Evolutionary conservation across 2,888 invertebrate species (phyloP).

Genomic region (Oegoconia quadripuncta): DNA sequence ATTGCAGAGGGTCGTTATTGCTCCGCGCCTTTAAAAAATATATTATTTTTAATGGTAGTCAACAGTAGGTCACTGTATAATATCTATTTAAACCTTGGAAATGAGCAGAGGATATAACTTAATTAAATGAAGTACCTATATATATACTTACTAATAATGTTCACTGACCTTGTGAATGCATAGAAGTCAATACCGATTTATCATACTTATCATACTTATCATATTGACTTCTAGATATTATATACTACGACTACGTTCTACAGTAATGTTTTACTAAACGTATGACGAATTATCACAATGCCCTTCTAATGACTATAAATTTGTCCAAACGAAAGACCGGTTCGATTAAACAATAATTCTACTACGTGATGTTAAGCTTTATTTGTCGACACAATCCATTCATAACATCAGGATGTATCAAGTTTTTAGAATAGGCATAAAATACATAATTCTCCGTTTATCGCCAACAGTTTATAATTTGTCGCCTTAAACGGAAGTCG

Average conservation of each 20-base stretch:
- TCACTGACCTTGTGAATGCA: no score
- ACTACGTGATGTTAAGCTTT: slow-evolving; percentile 9
- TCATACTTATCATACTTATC: no score
- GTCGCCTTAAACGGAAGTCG: slow-evolving; percentile 7
- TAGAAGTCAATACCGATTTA: no score
- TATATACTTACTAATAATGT: no score
- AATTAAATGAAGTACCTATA: no score
- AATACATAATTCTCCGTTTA: neutral
- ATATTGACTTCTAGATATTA: no score
- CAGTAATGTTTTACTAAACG: no score
- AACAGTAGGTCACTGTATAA: no score
- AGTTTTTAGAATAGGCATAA: neutral
- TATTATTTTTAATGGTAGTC: neutral
- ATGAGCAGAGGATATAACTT: no score
- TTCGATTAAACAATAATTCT: slow-evolving; percentile 4
- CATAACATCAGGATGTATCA: slow-evolving; percentile 5
- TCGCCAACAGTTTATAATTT: slow-evolving; percentile 8
- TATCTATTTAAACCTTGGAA: no score
- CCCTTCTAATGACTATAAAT: no score
- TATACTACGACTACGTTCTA: no score
- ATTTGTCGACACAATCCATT: slow-evolving; percentile 10
- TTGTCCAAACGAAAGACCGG: slow-evolving; percentile 7
- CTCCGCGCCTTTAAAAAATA: slow-evolving; percentile 19
- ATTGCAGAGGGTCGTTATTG: slow-evolving; percentile 28
- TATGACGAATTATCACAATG: neutral